A percentile compares a stretch with the other conserved stretches of the same genome.
Conservation (phyloP, 2,113 vertebrate genomes). For the Gymnorhina tibicen region DNA sequence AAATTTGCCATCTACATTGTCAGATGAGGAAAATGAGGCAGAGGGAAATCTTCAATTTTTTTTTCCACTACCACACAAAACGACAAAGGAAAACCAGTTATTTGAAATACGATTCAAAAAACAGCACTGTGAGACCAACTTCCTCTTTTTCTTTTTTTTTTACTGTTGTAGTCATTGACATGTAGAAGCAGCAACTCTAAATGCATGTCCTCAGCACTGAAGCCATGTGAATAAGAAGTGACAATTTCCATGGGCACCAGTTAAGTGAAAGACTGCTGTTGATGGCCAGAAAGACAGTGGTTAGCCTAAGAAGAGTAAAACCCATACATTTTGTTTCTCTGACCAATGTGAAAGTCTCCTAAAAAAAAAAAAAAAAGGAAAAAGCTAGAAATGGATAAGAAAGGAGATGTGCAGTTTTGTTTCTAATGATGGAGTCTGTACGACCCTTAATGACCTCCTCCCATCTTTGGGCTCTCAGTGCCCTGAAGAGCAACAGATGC, state of each 20-base stretch:
- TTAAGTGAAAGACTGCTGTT: neutral
- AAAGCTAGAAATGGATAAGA: neutral
- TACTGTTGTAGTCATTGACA: neutral
- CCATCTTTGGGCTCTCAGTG: neutral
- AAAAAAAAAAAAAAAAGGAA: neutral
- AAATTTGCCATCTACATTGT: neutral
- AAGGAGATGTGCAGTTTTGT: neutral
- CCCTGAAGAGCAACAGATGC: neutral
- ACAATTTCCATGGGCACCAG: neutral
- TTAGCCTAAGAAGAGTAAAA: neutral
- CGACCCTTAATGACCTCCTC: neutral
- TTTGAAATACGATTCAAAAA: neutral
- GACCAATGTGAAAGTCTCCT: neutral
- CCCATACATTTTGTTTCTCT: neutral
- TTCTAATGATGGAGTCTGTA: slow-evolving; percentile 40
- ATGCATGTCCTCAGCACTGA: neutral
- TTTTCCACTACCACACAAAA: neutral
- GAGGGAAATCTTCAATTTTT: neutral
- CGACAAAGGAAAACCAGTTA: neutral
- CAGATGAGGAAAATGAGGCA: neutral
- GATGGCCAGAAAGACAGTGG: neutral
- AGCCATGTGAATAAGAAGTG: neutral
- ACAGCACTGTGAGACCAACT: neutral
- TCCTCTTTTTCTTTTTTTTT: neutral
- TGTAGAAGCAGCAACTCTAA: neutral